Conservation (phyloP, 2,113 vertebrate genomes). For the Onychorhynchus coronatus region DNA sequence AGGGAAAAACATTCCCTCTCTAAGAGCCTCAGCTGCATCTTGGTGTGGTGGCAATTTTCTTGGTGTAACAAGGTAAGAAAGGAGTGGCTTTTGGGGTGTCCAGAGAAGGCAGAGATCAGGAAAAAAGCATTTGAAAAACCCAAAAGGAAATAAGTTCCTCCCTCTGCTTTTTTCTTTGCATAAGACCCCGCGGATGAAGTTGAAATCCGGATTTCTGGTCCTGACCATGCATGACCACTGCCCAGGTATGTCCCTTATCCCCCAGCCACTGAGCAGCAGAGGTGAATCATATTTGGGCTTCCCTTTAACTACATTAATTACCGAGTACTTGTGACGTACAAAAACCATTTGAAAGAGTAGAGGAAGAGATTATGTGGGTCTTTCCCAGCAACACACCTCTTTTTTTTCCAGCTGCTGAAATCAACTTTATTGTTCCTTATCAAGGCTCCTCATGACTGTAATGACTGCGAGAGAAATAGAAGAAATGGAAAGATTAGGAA, state of each 20-base stretch:
- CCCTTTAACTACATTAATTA: background rate
- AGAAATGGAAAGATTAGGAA: background rate
- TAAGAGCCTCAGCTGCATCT: background rate
- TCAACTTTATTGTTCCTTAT: background rate
- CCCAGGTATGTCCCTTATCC: fast-evolving
- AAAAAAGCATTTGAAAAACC: background rate
- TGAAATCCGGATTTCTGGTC: background rate
- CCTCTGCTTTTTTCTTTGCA: background rate
- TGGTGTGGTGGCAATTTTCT: background rate
- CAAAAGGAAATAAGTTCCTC: background rate
- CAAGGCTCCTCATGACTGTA: background rate
- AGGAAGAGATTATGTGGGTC: background rate
- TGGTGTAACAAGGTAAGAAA: fast-evolving
- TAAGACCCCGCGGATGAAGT: background rate
- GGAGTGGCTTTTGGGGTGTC: background rate
- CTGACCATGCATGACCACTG: background rate
- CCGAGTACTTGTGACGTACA: background rate
- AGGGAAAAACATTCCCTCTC: background rate
- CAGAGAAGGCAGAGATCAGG: background rate
- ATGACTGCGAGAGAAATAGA: background rate
- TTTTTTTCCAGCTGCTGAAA: background rate
- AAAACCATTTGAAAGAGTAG: background rate
- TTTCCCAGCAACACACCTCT: background rate
- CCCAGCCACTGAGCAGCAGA: background rate
- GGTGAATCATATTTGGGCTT: background rate